Evolutionary conservation across 2,888 invertebrate genomes (phyloP), one percentile per base, ranked within the genome.

Genomic region (Agonopterix subpropinquella): DNA sequence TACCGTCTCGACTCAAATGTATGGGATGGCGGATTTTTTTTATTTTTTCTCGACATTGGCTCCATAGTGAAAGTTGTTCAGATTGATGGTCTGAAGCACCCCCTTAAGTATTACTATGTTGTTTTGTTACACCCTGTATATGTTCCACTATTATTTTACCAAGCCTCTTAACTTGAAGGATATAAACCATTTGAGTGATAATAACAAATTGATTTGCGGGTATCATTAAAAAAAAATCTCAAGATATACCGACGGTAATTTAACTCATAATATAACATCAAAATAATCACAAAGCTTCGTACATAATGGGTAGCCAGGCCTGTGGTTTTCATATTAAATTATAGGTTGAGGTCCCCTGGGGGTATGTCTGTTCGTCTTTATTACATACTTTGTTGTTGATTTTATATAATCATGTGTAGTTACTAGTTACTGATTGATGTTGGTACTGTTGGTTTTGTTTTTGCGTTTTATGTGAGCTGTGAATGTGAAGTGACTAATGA

Each of bases 351-450:
- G 47, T 39, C 46, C 57, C 61, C 53, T 8, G 41, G 46, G 54
- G 61, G 55, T 50, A 50, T 28, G 52, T 52, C 57, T 53, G 59
- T 55, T 58, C 48, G 57, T 54, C 53, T 47, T 52, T 48, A 53
- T 52, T 52, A 47, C 44, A 47, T 39, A 53, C 48, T 49, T 50
- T 51, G 53, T 48, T 53, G 53, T 52, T 48, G 48, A 49, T 51
- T 55, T 54, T 51, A 53, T 52, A 47, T 50, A 55, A 43, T 47
- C 13, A 45, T 47, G 18, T 36, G 13, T 7, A 11, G 45, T 52
- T 47, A 52, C 47, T 37, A 44, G 28, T n/a, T 8, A 18, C 36
- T 44, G 37, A 36, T 45, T 45, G 45, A 36, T 45, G 45, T 39
- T n/a, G 3, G 28, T 28, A 28, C 28, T 28, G 28, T 28, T 28